A percentile compares a stretch with the other conserved stretches of the same genome.
Evolutionary conservation across 2,113 vertebrate genomes (phyloP).

Genomic region (Xiphophorus hellerii): DNA sequence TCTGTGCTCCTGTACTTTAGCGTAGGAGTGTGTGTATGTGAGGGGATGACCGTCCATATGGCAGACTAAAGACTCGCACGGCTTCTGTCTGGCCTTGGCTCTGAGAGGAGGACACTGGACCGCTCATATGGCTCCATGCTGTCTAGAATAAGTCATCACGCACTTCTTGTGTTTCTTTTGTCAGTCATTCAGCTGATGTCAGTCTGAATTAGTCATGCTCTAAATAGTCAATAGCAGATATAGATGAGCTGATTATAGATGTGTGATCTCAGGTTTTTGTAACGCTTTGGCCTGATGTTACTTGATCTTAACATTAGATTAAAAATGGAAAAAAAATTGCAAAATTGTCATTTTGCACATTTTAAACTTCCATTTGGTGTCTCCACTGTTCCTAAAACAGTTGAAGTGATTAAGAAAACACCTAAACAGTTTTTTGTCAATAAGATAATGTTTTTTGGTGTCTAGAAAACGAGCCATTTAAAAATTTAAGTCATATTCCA

Average conservation of each 20-base stretch:
- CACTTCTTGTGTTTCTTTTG: conserved; percentile 20
- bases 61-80: conserved; percentile 47
- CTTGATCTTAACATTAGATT: too few relatives aligned
- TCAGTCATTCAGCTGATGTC: conserved; percentile 42
- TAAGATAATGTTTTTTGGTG: too few relatives aligned
- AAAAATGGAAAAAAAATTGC: too few relatives aligned
- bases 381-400: too few relatives aligned
- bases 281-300: too few relatives aligned
- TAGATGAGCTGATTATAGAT: background rate
- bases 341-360: too few relatives aligned
- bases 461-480: too few relatives aligned
- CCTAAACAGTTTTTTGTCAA: too few relatives aligned
- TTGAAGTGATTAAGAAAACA: too few relatives aligned
- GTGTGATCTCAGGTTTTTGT: too few relatives aligned
- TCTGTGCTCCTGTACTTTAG: conserved; percentile 54
- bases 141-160: conserved; percentile 55
- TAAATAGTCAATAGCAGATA: conserved; percentile 20
- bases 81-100: conserved; percentile 68
- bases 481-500: too few relatives aligned
- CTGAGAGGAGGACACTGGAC: conserved; percentile 34
- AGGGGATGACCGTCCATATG: conserved; percentile 45
- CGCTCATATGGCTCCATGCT: conserved; percentile 47
- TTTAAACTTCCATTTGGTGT: too few relatives aligned
- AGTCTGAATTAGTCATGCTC: conserved; percentile 29
- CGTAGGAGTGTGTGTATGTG: conserved; percentile 36